Evolutionary conservation across 2,888 invertebrate species (phyloP), one percentile per base, ranked within the genome.

Genomic region (Thereva nobilitata): DNA sequence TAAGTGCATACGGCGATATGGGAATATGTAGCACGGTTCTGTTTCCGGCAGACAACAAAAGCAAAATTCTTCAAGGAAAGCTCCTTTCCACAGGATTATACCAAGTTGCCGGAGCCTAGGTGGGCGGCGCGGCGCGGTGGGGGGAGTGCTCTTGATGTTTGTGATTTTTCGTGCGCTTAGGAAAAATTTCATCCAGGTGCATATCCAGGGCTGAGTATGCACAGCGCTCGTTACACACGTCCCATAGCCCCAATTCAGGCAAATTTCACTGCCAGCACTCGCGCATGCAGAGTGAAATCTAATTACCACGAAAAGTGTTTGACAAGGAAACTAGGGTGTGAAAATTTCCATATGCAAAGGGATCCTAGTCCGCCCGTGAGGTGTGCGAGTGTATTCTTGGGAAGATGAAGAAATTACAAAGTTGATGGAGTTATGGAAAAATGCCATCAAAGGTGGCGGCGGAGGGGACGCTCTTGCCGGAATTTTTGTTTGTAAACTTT

Each of bases 231-330:
- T 23, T 23, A 23, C 57, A n/a, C 34, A 8, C 8, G 47, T 59
- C 38, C 38, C 38, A 47, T 59, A 59, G 57, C 45, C 57, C 47
- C 47, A 59, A 59, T 59, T 59, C 57, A 50, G 45, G 47, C 47
- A 59, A 37, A 59, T 59, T 23, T 59, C 34, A 41, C 57, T 47
- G 34, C 37, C 47, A 4, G 45, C 23, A 47, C 57, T 45, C 47
- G 47, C 57, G 47, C 47, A 59, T 59, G 57, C 47, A 59, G 47
- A 56, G n/a, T 47, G 57, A 45, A 59, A 59, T 59, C 57, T 59
- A 59, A 59, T 59, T 59, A 59, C 57, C 47, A 47, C 47, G 57
- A 59, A 59, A 47, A 59, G 47, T 59, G 57, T 59, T 59, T 37
- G 57, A 59, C 47, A 59, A 59, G 47, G 40, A 38, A 47, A 59